Conservation (phyloP, 2,113 vertebrate genomes). For the Atrichornis clamosus region DNA sequence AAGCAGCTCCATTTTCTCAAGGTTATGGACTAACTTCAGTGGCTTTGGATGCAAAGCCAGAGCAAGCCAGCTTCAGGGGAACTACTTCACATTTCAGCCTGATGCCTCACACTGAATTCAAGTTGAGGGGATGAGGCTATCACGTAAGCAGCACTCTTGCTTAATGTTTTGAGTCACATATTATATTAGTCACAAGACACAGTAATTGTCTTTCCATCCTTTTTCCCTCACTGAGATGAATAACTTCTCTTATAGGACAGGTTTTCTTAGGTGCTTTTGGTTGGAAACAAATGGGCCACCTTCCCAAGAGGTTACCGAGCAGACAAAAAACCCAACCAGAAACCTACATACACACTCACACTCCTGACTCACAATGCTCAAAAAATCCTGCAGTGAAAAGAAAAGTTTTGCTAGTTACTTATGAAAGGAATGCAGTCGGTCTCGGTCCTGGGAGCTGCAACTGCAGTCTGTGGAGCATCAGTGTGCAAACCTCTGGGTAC, state of each 20-base stretch:
- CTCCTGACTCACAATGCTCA: neutral
- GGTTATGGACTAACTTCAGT: neutral
- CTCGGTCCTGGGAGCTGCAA: fast-evolving
- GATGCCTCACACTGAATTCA: neutral
- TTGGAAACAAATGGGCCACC: neutral
- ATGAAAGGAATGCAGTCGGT: neutral
- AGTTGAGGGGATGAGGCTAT: neutral
- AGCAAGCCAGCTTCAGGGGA: neutral
- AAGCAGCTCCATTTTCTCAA: neutral
- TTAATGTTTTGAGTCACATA: constrained; percentile 44
- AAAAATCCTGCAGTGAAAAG: neutral
- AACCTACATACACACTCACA: neutral
- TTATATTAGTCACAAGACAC: constrained; percentile 20
- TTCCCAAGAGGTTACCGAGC: neutral
- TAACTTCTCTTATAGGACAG: neutral
- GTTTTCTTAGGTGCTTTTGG: constrained; percentile 8
- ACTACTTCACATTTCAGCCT: neutral
- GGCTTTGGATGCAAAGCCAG: neutral
- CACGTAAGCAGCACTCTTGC: constrained; percentile 32
- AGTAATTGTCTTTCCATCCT: constrained; percentile 37
- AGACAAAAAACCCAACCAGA: neutral
- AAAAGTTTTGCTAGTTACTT: neutral
- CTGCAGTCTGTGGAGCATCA: neutral
- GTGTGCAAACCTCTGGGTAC: neutral
- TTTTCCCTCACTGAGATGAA: neutral